Base-by-base conservation (phyloP, 2,888 invertebrate species). In the Lypha dubia region DNA sequence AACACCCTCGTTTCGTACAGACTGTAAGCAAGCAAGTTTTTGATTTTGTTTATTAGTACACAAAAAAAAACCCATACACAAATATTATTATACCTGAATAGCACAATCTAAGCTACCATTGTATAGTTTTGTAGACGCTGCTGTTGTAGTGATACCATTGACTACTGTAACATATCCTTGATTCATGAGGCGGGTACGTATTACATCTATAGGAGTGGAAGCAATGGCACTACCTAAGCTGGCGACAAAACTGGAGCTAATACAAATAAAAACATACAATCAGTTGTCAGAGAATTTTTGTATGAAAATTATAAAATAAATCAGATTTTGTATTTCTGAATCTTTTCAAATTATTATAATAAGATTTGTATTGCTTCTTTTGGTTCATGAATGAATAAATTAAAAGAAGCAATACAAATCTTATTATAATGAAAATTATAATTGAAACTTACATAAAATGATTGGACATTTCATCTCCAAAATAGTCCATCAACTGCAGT, bases 151-250 rank as follows among this genome's bases (percentile, higher is more conserved):
- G 38, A 89, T 83, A 22, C 89, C 89, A 60, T 92, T 92, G 44
- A 90, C 88, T 32, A 93, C 91, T 63, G 93, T 93, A 79, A 94
- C 91, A 87, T 94, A 94, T 88, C 95, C 95, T 93, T 98, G 98
- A 93, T 98, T 98, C 98, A 98, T 98, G 88, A 98, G 93, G 86
- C 98, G 94, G 67, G 98, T 98, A 98, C 98, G 93, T 83, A 98
- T 94, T 84, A 98, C 98, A 93, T 98, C 98, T 79, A 98, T 95
- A 38, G 98, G 98, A 77, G 97, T 98, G 80, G 98, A 98, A 82
- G 98, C 98, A 84, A 98, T 94, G 41, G 98, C 98, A 90, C 98
- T 98, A 86, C 97, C 97, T 89, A 98, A 94, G 91, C 98, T 98
- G 87, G 98, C 98, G 88, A 97, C 93, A 92, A 97, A 95, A 93